These are phyloP conservation scores for Teleiodes luculella DNA, from an alignment of 2,888 invertebrate species.

Conservation along the genomic window DNA sequence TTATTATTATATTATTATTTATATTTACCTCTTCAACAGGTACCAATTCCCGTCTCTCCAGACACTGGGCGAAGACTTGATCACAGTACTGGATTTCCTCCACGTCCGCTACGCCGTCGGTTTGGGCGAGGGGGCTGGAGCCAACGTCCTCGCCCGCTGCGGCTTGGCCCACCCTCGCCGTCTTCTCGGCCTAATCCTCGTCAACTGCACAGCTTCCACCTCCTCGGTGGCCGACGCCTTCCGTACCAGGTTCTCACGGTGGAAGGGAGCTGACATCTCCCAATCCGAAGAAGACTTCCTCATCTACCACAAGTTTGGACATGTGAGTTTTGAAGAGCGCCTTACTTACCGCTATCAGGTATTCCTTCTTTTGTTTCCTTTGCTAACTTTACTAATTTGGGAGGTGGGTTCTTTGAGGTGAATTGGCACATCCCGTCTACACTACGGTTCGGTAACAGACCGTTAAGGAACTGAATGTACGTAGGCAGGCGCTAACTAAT, in stretches of 20 bases:
- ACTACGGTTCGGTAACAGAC: too few species aligned
- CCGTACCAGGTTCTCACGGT: conserved; percentile 90
- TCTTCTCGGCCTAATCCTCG: conserved; percentile 87
- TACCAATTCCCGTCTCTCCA: conserved; percentile 90
- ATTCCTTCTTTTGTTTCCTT: conserved; percentile 46
- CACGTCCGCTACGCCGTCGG: conserved; percentile 91
- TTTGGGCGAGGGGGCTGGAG: conserved; percentile 92
- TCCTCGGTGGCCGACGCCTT: conserved; percentile 92
- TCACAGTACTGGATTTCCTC: conserved; percentile 88
- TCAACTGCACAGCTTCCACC: conserved; percentile 92
- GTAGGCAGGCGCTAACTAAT: too few species aligned
- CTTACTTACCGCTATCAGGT: conserved; percentile 62
- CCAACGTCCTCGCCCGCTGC: conserved; percentile 90
- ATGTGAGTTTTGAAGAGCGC: conserved; percentile 82
- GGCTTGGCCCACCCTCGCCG: conserved; percentile 89
- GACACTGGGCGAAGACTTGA: conserved; percentile 88
- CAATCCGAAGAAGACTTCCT: conserved; percentile 93
- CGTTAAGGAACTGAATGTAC: too few species aligned
- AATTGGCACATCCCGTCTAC: too few species aligned
- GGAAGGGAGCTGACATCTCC: conserved; percentile 90
- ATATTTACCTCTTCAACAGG: conserved; percentile 56
- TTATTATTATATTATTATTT: too few species aligned
- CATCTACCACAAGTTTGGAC: conserved; percentile 93
- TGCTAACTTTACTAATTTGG: conserved; percentile 44
- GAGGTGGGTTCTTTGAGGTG: neutral